A percentile compares a stretch with the other conserved stretches of the same genome.
Conservation (phyloP, 2,113 vertebrate species). For the Chlorodrepanis virens region DNA sequence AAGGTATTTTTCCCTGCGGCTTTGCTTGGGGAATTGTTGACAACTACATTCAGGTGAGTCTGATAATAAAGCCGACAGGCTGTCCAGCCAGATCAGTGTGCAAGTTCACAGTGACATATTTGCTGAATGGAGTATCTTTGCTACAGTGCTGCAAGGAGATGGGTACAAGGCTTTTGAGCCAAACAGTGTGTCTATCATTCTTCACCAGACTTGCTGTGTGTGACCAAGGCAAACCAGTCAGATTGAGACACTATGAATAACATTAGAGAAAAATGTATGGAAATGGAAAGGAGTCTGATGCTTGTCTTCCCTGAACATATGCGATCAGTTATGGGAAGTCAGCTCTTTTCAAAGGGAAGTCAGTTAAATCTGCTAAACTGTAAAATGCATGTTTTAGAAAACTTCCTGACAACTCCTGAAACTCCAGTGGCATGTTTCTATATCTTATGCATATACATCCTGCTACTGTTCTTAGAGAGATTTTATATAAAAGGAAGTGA, state of each 20-base stretch:
- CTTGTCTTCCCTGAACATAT: neutral
- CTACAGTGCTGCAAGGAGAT: neutral
- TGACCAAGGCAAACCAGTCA: neutral
- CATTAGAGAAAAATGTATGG: neutral
- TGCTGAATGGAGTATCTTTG: neutral
- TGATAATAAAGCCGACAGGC: neutral
- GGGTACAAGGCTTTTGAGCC: neutral
- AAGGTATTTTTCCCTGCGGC: slow-evolving; percentile 86
- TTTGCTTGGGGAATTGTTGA: slow-evolving; percentile 94
- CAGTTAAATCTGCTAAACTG: neutral
- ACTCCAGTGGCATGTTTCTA: neutral
- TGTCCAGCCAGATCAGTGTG: neutral
- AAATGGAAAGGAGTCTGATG: neutral
- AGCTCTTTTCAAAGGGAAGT: neutral
- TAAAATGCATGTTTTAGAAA: neutral
- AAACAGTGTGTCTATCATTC: neutral
- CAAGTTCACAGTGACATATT: neutral
- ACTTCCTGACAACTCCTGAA: neutral
- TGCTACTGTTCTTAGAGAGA: neutral
- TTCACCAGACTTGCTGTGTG: neutral
- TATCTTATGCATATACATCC: neutral
- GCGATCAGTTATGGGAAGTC: neutral
- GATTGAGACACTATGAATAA: neutral
- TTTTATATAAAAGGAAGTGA: neutral
- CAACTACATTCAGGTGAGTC: slow-evolving; percentile 89